These are phyloP conservation scores for Discoglossus pictus DNA, from an alignment of 2,797 vertebrate genomes.

Conservation along the genomic window DNA sequence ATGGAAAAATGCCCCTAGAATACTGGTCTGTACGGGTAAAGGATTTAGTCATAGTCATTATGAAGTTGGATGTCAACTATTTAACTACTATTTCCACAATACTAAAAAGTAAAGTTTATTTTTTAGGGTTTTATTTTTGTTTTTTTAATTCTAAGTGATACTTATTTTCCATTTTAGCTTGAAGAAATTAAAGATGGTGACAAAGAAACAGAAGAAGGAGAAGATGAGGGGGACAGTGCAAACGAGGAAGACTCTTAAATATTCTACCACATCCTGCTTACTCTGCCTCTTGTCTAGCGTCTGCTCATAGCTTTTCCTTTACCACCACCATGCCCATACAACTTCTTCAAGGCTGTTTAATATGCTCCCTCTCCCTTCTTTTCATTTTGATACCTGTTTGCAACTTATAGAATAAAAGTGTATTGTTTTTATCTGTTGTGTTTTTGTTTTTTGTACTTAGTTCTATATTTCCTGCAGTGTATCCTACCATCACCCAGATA, in stretches of 20 bases:
- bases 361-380: constrained; percentile 62
- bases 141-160: constrained; percentile 40
- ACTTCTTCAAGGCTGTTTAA: constrained; percentile 58
- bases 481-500: no score
- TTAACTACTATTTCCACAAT: no score
- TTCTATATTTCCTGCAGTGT: background rate
- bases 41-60: no score
- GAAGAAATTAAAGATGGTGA: constrained; percentile 73
- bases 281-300: constrained; percentile 58
- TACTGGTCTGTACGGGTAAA: no score
- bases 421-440: constrained; percentile 67
- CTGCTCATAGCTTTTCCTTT: constrained; percentile 54
- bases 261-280: constrained; percentile 40
- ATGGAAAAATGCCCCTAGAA: no score
- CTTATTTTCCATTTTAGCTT: constrained; percentile 53
- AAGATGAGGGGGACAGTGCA: constrained; percentile 82
- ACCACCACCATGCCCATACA: constrained; percentile 19
- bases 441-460: constrained; percentile 42
- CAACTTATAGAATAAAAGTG: constrained; percentile 71
- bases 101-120: no score
- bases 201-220: constrained; percentile 86
- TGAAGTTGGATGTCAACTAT: no score
- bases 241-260: constrained; percentile 77
- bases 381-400: constrained; percentile 74
- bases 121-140: no score